Evolutionary conservation across 2,797 vertebrate species (phyloP), one percentile per base, ranked within the genome.

Genomic region (Mycteria americana): DNA sequence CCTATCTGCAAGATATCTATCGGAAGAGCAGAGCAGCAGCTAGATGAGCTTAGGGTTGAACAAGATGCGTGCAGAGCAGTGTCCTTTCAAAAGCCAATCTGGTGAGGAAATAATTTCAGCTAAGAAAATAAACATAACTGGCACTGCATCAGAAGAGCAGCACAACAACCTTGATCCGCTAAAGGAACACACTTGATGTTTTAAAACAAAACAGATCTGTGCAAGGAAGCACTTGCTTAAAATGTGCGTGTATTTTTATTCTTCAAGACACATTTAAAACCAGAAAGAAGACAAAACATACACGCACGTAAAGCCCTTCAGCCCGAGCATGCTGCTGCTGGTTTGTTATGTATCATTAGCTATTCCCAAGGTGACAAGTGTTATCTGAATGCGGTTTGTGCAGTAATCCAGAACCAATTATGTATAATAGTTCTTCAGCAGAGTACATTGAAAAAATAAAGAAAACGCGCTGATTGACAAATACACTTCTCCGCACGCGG

Each of bases 401-500:
- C 83, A 83, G 78, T 53, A 96, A 96, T 85, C 96, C 96, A 97
- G 87, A 96, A 92, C 85, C 94, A 96, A 94, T 95, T 81, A 91
- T 9, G n/a, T 67, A 33, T 76, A 81, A 89, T 63, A 48, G 92
- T 78, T 78, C 84, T 78, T 77, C 51, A 5, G 46, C 81, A 65
- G 87, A 81, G 68, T 62, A 85, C 81, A 69, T 3, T 56, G 65
- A 19, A 68, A 68, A 92, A 93, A 75, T 37, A 88, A 92, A 93
- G 88, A 83, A 72, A 91, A 85, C 85, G 60, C 2, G 31, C 48
- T n/a, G 54, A 67, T 62, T 56, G 93, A 88, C 54, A 83, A 91
- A 89, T 7, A 41, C 25, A 7, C 28, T 69, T 85, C 76, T n/a
- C 57, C 18, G 13, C 14, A 1, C 23, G 65, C 5, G 1, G 64